Evolutionary conservation across 2,113 vertebrate species (phyloP), one percentile per base, ranked within the genome.

Genomic region (Podarcis raffonei): DNA sequence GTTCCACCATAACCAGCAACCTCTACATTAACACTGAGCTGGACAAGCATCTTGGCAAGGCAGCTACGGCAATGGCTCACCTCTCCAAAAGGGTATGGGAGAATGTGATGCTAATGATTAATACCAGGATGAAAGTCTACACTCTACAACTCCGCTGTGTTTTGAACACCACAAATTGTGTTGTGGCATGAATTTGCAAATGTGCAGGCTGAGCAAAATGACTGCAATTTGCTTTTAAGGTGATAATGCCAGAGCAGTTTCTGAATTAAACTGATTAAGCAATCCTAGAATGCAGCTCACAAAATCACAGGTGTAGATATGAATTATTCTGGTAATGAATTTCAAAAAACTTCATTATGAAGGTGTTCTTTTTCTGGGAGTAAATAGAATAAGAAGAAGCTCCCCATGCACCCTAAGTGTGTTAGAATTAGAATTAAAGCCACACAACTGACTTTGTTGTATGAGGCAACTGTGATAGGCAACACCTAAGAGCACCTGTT

Each of bases 261-360:
- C 72, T 85, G 71, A 85, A 85, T 85, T 75, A 85, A 27, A 62
- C 83, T 85, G 71, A 75, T 75, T 85, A 85, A 62, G 71, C 53
- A 74, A 37, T 37, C 74, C 25, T 27, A 8, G 48, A 62, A 9
- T 59, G 71, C 48, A 59, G 66, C 35, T 85, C 83, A 75, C 72
- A 59, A 35, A 85, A 85, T 62, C 53, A 4, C 7, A 37, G n/a
- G 11, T 85, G 48, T 62, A 62, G 71, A 75, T 85, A 62, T 62
- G 71, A 72, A 85, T 85, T 62, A 85, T 85, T 85, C 53, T 75
- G 32, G n/a, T 75, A 75, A 75, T 75, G 83, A 85, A 75, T 18
- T 59, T 20, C n/a, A 59, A 68, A 75, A 37, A 72, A 42, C 68
- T 59, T 75, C 12, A 23, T 25, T 37, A 32, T 12, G 22, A 85